Evolutionary conservation across 23 tunicate genomes (phyloP).

Genomic region (Oikopleura dioica): DNA sequence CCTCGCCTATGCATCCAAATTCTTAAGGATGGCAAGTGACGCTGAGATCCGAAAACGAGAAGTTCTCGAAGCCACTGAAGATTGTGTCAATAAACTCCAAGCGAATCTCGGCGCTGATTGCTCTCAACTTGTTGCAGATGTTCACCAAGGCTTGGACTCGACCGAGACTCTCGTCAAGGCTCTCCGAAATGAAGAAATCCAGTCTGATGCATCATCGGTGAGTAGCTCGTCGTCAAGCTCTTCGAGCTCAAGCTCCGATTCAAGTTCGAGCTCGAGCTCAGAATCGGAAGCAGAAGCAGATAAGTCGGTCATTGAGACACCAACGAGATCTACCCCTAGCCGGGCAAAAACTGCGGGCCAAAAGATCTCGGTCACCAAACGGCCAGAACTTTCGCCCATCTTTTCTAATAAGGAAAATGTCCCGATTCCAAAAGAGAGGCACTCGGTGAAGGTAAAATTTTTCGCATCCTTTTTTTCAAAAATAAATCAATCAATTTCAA

Average conservation of each 20-base stretch:
- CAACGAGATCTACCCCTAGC: no score
- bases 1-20: no score
- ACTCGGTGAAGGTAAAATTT: no score
- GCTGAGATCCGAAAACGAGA: not conserved
- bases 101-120: not conserved
- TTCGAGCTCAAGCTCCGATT: not conserved
- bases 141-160: not conserved
- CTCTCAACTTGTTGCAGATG: not conserved
- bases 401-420: no score
- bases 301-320: not conserved
- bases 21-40: not conserved
- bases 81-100: not conserved
- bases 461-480: no score
- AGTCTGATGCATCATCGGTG: not conserved
- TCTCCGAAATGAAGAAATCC: not conserved
- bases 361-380: no score
- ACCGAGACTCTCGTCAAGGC: not conserved
- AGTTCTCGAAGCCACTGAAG: conserved; percentile 11
- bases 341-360: no score
- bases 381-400: no score
- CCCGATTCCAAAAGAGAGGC: no score
- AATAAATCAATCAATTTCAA: no score
- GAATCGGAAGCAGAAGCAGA: not conserved
- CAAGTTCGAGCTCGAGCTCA: not conserved
- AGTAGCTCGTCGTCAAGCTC: conserved; percentile 2